These are phyloP conservation scores for Apis laboriosa DNA, from an alignment of 1,140 invertebrate genomes.

Conservation along the genomic window DNA sequence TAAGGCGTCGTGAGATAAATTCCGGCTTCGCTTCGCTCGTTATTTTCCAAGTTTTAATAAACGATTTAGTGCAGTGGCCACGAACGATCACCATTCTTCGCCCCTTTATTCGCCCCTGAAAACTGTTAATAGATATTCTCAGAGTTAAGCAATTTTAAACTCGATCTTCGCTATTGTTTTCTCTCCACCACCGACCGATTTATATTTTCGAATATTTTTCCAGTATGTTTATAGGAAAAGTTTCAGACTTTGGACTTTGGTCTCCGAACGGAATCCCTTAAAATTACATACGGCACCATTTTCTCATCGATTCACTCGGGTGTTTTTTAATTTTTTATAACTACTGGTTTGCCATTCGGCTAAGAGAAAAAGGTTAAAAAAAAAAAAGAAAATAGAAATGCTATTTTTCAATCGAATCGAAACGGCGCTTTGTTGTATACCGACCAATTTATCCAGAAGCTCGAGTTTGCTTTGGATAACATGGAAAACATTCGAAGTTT, in stretches of 20 bases:
- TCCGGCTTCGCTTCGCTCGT: conserved; percentile 13
- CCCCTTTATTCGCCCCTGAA: neutral
- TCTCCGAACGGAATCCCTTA: conserved; percentile 4
- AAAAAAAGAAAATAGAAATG: neutral
- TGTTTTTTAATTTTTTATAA: conserved; percentile 20
- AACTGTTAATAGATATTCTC: neutral
- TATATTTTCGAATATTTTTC: conserved; percentile 5
- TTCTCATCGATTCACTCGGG: neutral
- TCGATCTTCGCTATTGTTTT: too few relatives aligned
- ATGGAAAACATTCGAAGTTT: neutral
- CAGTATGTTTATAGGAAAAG: neutral
- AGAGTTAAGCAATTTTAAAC: neutral
- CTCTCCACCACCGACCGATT: neutral
- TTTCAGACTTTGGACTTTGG: neutral
- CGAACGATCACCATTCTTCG: neutral
- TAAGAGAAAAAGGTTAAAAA: neutral
- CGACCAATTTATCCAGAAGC: neutral
- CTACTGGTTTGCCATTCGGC: neutral
- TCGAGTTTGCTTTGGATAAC: conserved; percentile 13
- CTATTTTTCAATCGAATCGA: conserved; percentile 25
- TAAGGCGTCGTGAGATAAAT: conserved; percentile 37
- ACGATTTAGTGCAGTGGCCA: conserved; percentile 28
- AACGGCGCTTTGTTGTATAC: neutral
- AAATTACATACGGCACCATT: conserved; percentile 11
- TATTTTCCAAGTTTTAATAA: conserved; percentile 55